Evolutionary conservation across 35 echinoderm and acorn worm species (phyloP), one percentile per base, ranked within the genome.

Genomic region (Ophiothrix spiculata): DNA sequence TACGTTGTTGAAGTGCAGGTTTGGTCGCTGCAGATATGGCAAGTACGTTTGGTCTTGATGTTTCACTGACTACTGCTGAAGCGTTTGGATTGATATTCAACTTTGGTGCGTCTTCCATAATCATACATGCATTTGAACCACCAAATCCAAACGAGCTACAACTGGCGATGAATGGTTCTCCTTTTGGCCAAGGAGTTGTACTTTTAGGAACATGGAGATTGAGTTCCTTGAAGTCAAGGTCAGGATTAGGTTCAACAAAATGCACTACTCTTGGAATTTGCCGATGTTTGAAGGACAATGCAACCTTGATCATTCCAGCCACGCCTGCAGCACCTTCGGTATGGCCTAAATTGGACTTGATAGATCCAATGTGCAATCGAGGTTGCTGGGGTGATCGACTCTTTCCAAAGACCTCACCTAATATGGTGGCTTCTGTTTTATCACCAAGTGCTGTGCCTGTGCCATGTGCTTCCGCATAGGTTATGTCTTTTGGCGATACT

Each of bases 91-190:
- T 31, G 39, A 12, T 39, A 21, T 16, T 23, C 56, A 29, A 14
- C 39, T 4, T 1, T 82, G 77, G 86, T 75, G 86, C 36, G 1
- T 40, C 87, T 86, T 93, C 82, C 69, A 90, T 45, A 56, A 94
- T 69, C 10, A 69, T 36, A 83, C 91, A 85, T 6, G 92, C 87
- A 79, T 94, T 94, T 6, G 92, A 82, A 25, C 92, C 92, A 29
- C 91, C 91, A 64, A 93, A 93, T 1, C 91, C 91, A 69, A 93
- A 93, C 11, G 86, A 83, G 56, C 87, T 93, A 36, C 91, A 93
- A 35, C 91, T 77, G 33, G 87, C 86, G 11, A 89, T 35, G 12
- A 41, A 74, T 81, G 25, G 82, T 15, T 33, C 40, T 64, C 6
- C 60, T 3, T 80, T 25, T 39, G 87, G 92, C 92, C 92, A 94